phyloP scores from a whole-genome alignment of 2,113 vertebrate species.

The Coptodon rendalli region DNA sequence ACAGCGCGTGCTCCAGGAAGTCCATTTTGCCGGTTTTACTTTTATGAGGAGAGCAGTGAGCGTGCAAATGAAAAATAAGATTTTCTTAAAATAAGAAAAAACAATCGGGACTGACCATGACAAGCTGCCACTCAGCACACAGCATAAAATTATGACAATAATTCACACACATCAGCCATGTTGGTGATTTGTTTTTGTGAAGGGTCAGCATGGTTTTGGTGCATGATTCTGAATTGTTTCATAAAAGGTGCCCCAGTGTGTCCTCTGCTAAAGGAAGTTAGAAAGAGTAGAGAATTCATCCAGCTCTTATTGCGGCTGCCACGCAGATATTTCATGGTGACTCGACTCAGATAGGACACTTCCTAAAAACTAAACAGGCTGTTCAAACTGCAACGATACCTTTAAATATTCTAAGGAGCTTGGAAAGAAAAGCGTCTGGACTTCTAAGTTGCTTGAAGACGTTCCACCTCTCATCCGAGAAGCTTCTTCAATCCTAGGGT shows the following conservation, averaged over 20 bases:
- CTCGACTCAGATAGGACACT: not conserved
- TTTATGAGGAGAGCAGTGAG: not conserved
- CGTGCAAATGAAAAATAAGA: accelerated
- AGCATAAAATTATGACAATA: not conserved
- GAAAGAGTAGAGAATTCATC: not conserved
- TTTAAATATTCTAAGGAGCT: accelerated
- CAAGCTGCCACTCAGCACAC: not conserved
- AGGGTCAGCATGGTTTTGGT: accelerated
- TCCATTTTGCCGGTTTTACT: accelerated
- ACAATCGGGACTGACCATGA: accelerated
- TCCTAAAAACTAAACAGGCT: not conserved
- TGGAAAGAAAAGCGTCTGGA: accelerated
- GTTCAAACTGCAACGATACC: not conserved
- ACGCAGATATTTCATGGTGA: not conserved
- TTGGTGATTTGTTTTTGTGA: not conserved
- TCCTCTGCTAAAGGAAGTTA: not conserved
- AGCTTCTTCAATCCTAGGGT: not conserved
- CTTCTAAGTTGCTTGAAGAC: not conserved
- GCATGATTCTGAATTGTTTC: accelerated
- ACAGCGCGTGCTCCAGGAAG: accelerated
- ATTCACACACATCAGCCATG: accelerated
- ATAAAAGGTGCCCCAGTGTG: not conserved
- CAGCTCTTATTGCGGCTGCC: accelerated
- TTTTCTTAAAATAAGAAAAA: not conserved
- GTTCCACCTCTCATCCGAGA: accelerated